Base-by-base conservation (phyloP, 92 coral and sea anemone species). In the Palythoa grandis region DNA sequence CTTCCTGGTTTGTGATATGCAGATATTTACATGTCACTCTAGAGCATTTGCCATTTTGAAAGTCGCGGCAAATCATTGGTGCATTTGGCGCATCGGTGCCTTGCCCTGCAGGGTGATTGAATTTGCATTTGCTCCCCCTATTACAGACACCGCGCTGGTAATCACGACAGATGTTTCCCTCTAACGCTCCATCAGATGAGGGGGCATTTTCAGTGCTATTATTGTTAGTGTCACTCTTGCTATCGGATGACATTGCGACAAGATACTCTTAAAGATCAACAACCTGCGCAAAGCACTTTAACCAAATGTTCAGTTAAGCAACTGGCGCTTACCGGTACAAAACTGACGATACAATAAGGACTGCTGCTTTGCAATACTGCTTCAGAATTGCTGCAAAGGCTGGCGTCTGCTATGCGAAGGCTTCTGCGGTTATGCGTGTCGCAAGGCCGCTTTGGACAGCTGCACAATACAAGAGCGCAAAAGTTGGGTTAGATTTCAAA, bases 61-160 rank as follows among this genome's bases (percentile, higher is more conserved):
- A 97, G 74, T 97, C 99, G 17, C 99, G 93, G 82, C 99, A 97
- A 72, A 97, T 97, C 99, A 97, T 97, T 52, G 99, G 99, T 60
- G 93, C 91, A 79, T 96, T 94, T 74, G 93, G 90, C 2, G 95
- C 92, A 72, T 97, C 99, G n/a, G 91, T 92, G 50, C 99, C 99
- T 92, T 93, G 88, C 15, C 99, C 99, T 47, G 92, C 96, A 11
- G 99, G 99, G 72, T 97, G 99, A 10, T 88, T 88, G 74, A 97
- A 97, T 82, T 97, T 97, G 90, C 99, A 97, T 77, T 97, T 97
- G 38, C 90, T 89, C n/a, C 99, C 98, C 76, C 99, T 92, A 72
- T 93, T 95, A 83, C 99, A 97, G 16, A 97, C 99, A 43, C 99
- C 99, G 14, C 99, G 92, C 88, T 97, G 98, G 66, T 93, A 97